Percentiles rank a stretch among this genome's conserved stretches.
These are phyloP conservation scores for Agapornis roseicollis DNA, from an alignment of 2,113 vertebrate genomes.

Conservation along the genomic window DNA sequence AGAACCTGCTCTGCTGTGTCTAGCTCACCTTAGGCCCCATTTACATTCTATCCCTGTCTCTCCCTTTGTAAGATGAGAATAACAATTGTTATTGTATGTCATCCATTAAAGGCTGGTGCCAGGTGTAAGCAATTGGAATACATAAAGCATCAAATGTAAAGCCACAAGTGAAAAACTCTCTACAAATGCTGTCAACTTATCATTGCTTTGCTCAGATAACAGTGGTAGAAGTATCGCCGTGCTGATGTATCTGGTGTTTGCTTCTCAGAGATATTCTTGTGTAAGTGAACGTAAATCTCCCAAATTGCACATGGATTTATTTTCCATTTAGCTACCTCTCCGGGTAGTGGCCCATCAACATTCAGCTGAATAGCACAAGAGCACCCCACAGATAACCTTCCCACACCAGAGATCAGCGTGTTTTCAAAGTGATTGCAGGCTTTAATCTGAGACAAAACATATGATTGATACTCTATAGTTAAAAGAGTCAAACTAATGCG, in stretches of 20 bases:
- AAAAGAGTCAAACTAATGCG: background rate
- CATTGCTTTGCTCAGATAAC: background rate
- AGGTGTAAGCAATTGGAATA: background rate
- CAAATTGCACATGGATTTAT: background rate
- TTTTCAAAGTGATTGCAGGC: background rate
- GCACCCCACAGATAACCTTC: background rate
- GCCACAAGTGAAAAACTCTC: background rate
- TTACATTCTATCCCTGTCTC: background rate
- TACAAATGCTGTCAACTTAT: background rate
- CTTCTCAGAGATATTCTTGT: background rate
- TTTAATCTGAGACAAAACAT: constrained; percentile 18
- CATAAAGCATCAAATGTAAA: background rate
- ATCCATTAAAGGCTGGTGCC: background rate
- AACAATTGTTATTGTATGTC: background rate
- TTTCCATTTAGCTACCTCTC: background rate
- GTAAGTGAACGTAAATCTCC: background rate
- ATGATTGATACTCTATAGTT: background rate
- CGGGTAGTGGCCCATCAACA: background rate
- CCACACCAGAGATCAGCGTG: background rate
- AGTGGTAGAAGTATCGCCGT: background rate
- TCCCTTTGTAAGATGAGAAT: background rate
- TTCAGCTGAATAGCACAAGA: background rate
- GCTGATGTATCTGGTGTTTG: background rate
- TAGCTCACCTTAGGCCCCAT: background rate
- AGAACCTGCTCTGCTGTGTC: background rate